phyloP scores from a whole-genome alignment of 37 sponge, comb jelly and placozoan species.

The Halichondria panicea region DNA sequence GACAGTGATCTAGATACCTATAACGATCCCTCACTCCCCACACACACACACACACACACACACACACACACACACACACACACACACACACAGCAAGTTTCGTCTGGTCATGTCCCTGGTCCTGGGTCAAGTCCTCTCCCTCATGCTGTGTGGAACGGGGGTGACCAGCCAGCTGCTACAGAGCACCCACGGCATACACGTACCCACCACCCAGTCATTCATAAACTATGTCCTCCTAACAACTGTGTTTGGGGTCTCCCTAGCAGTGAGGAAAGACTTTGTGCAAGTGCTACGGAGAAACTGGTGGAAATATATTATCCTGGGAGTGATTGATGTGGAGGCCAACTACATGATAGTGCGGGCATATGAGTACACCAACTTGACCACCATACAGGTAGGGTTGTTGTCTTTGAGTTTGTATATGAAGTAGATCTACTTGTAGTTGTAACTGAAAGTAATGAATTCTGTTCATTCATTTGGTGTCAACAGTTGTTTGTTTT shows the following conservation, averaged over 20 bases:
- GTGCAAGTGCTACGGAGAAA: slow-evolving; percentile 43
- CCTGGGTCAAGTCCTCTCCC: slow-evolving; percentile 62
- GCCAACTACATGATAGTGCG: slow-evolving; percentile 75
- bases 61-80: too few species aligned
- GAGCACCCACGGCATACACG: slow-evolving; percentile 10
- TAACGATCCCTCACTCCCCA: too few species aligned
- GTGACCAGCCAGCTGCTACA: slow-evolving; percentile 61
- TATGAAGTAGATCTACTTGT: not conserved
- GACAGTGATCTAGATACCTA: too few species aligned
- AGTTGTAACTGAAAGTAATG: not conserved
- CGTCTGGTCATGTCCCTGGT: slow-evolving; percentile 2
- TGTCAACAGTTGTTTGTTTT: not conserved
- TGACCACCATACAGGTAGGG: slow-evolving; percentile 86
- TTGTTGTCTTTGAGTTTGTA: not conserved
- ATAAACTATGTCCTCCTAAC: slow-evolving; percentile 54
- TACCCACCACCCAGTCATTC: slow-evolving; percentile 78
- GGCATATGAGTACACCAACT: slow-evolving; percentile 85
- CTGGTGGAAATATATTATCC: slow-evolving; percentile 78
- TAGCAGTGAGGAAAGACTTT: slow-evolving; percentile 50
- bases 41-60: too few species aligned
- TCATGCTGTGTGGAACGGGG: slow-evolving; percentile 73
- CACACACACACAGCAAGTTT: not conserved
- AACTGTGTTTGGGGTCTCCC: slow-evolving; percentile 39
- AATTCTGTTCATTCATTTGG: not conserved
- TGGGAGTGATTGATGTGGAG: slow-evolving; percentile 80